Evolutionary conservation across 2,888 invertebrate species (phyloP), one percentile per base, ranked within the genome.

Genomic region (Watsonalla cultraria): DNA sequence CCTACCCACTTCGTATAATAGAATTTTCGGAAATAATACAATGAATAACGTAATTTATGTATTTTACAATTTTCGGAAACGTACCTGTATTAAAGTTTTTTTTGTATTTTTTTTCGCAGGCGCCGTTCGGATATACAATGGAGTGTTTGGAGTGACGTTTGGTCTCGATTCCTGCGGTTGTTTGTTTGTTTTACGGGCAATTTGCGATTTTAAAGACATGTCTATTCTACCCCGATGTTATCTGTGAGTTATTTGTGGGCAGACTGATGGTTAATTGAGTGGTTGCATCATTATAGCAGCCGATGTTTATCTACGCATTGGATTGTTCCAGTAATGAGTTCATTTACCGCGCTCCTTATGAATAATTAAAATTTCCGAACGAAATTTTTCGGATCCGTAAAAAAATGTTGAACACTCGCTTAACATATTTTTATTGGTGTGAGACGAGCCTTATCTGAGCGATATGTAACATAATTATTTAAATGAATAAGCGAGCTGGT

Each of bases 1-100:
- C 75, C 67, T 82, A 82, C 83, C 81, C 82, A 82, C 81, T 80
- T 74, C 66, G 78, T 76, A 88, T 84, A 89, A 89, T 87, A 84
- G 85, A 87, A 76, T 90, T 90, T 90, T 89, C 78, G 87, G 89
- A 90, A 89, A 83, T 76, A 78, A 78, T 78, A 90, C 90, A 90
- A 90, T 88, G 82, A 80, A 80, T 80, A 77, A 63, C 74, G 78
- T 88, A 89, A 90, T 90, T 90, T 89, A 90, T 89, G 86, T 82
- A 84, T 84, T 83, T 82, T 76, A 80, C 66, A 78, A 78, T 86
- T 80, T 86, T 86, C 82, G 87, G 85, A 87, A 86, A 84, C 68
- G 76, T 81, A 80, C 80, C 82, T 80, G 77, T 76, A 59, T 61
- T 53, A 54, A 58, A 63, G 69, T 70, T 74, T 72, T 72, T 58